Evolutionary conservation across 1,140 invertebrate genomes (phyloP), one percentile per base, ranked within the genome.

Genomic region (Epicauta chinensis): DNA sequence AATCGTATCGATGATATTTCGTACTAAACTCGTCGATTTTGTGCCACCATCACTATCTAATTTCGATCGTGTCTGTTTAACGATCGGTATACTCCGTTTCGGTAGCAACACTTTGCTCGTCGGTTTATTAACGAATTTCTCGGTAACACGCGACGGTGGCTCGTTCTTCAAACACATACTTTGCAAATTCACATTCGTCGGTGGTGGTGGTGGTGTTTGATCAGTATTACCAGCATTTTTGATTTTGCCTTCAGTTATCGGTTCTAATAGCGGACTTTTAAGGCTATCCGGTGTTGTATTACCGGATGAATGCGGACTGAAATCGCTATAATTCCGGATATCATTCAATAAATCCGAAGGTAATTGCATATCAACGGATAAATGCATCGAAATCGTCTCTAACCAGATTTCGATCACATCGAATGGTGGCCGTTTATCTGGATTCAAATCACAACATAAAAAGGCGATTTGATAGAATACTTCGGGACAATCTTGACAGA

Each of bases 381-480:
- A 65, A 66, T 88, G 85, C 73, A 84, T 81, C 1, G 81, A 81
- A 36, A 93, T 63, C 16, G 80, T 80, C 66, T 90, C 83, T 14
- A 93, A 67, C 90, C 89, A 92, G 1, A 83, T 78, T 70, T 90
- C 82, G 65, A 91, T 80, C n/a, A 89, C 79, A 65, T 92, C 88
- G 69, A 93, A 93, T 0, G 89, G 82, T 0, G 91, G 90, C 60
- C 89, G 80, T 67, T 81, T 82, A 68, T 94, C 91, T 0, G 92
- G 90, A 72, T 91, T 89, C 2, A 93, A 73, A 68, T 93, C 86
- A 63, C 89, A 92, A 66, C 91, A 93, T 10, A 91, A 74, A 65
- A 93, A 92, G 16, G 91, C 91, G 42, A 95, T 80, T 61, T 82
- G 83, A 62, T 90, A 91, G 65, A 96, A 91, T 0, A 84, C 79